These are phyloP conservation scores for Athalia cordata DNA, from an alignment of 2,888 invertebrate genomes.

Conservation along the genomic window DNA sequence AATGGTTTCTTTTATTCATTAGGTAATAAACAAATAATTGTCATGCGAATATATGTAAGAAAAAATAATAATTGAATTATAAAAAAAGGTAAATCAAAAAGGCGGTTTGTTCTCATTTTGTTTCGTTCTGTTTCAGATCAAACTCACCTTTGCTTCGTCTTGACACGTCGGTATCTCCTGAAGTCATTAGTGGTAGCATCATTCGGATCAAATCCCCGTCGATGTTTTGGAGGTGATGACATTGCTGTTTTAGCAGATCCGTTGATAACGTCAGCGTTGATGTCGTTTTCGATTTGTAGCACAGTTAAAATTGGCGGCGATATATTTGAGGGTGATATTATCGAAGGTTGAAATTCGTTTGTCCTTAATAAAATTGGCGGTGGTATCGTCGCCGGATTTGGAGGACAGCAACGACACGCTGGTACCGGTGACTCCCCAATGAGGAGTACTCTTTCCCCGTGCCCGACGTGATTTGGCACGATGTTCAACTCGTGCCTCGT, in stretches of 20 bases:
- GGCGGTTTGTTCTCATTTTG: background rate
- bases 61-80: background rate
- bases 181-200: slow-evolving; percentile 65
- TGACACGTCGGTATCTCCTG: slow-evolving; percentile 68
- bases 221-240: slow-evolving; percentile 69
- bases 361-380: slow-evolving; percentile 55
- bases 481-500: slow-evolving; percentile 71
- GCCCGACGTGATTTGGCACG: slow-evolving; percentile 69
- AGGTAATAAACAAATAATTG: background rate
- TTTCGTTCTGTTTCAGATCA: background rate
- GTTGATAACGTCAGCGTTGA: slow-evolving; percentile 55
- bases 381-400: slow-evolving; percentile 46
- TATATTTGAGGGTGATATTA: background rate
- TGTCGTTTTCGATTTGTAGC: slow-evolving; percentile 56
- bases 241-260: slow-evolving; percentile 61
- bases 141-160: slow-evolving; percentile 69
- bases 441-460: slow-evolving; percentile 67
- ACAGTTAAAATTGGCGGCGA: slow-evolving; percentile 58
- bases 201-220: slow-evolving; percentile 68
- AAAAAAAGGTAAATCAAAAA: background rate
- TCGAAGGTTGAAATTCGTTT: too few species aligned
- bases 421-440: slow-evolving; percentile 64
- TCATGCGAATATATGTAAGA: background rate
- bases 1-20: background rate
- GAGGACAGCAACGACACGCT: slow-evolving; percentile 62